A percentile compares a stretch with the other conserved stretches of the same genome.
These are phyloP conservation scores for Drosophila incognita DNA, from an alignment of 2,888 invertebrate species.

Conservation along the genomic window DNA sequence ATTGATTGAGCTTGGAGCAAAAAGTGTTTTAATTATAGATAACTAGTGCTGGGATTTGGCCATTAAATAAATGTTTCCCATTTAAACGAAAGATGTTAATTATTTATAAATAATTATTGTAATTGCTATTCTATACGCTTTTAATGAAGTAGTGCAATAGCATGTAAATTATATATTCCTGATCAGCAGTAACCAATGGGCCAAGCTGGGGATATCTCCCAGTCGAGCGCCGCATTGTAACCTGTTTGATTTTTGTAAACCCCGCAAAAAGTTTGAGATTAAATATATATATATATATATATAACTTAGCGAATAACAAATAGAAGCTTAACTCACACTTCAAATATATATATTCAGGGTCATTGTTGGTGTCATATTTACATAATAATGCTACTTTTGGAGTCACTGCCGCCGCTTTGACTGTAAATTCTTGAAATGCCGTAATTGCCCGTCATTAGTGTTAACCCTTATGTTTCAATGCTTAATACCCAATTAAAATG, in stretches of 20 bases:
- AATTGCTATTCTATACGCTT: not conserved
- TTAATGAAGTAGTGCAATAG: not conserved
- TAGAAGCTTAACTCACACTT: not conserved
- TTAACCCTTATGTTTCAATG: not conserved
- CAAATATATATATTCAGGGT: not conserved
- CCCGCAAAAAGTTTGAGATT: not conserved
- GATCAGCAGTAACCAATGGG: too few species aligned
- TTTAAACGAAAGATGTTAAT: not conserved
- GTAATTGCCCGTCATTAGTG: slow-evolving; percentile 5
- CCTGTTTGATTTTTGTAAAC: not conserved
- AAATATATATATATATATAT: not conserved
- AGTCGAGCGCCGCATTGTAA: not conserved
- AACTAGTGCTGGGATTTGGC: not conserved
- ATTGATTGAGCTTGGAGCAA: not conserved
- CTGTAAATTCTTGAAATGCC: not conserved
- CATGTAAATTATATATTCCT: too few species aligned
- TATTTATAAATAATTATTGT: not conserved
- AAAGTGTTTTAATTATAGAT: not conserved
- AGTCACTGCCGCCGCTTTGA: not conserved
- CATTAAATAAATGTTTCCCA: not conserved
- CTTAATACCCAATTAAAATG: not conserved
- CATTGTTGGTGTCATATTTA: not conserved
- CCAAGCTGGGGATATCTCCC: too few species aligned
- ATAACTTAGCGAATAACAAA: not conserved
- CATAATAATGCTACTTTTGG: not conserved